Percentiles rank a stretch among this genome's conserved stretches.
Evolutionary conservation across 64 coral and sea anemone genomes (phyloP).

Genomic region (Astreopora myriophthalma): DNA sequence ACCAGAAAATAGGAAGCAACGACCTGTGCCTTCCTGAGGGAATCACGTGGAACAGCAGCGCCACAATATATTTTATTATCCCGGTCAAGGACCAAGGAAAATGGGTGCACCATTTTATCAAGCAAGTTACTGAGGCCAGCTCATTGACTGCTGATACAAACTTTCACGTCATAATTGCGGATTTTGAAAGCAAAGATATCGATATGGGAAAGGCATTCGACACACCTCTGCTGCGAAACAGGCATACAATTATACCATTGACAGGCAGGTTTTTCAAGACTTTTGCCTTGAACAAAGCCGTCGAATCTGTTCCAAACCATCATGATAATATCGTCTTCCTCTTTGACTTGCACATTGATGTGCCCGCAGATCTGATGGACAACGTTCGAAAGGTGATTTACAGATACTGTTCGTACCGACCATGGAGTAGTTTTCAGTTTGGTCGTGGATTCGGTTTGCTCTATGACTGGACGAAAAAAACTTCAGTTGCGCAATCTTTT

Average conservation of each 20-base stretch:
- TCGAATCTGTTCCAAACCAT: not conserved
- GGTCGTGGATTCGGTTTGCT: too few species aligned
- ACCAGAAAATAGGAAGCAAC: not conserved
- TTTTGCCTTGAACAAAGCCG: not conserved
- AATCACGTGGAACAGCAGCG: not conserved
- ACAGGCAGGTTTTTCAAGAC: not conserved
- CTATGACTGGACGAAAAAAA: too few species aligned
- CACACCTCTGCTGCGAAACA: not conserved
- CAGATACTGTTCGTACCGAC: too few species aligned
- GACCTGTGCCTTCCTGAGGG: not conserved
- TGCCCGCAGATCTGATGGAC: not conserved
- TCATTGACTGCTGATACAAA: not conserved
- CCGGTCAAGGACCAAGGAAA: not conserved
- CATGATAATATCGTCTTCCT: not conserved
- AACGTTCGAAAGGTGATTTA: not conserved
- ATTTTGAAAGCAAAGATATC: not conserved
- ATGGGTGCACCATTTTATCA: too few species aligned
- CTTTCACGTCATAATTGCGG: not conserved
- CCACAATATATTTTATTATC: not conserved
- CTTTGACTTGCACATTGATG: not conserved
- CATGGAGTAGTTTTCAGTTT: too few species aligned
- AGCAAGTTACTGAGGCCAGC: not conserved
- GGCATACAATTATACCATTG: not conserved
- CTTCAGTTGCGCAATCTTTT: too few species aligned
- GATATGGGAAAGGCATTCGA: not conserved